Conservation (phyloP, 23 tunicate species). For the Ciona savignyi region DNA sequence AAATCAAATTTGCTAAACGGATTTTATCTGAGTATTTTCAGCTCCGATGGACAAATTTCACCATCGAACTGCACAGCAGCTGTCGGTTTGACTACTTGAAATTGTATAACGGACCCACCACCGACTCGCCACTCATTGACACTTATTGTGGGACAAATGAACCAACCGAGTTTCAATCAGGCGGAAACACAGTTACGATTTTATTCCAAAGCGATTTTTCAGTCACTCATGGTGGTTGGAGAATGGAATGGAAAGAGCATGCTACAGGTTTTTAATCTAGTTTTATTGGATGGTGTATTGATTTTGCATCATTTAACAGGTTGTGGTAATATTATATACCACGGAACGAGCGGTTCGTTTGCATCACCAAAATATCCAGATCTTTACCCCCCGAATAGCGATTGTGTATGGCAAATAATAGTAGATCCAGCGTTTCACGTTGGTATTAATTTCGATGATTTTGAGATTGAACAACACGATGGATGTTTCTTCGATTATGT, state of each 20-base stretch:
- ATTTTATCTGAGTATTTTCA: too few species aligned
- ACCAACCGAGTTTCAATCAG: conserved; percentile 74
- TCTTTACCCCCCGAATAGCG: conserved; percentile 1
- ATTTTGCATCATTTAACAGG: conserved; percentile 3
- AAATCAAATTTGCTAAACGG: too few species aligned
- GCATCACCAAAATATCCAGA: conserved; percentile 12
- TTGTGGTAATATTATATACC: conserved; percentile 14
- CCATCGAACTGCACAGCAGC: conserved; percentile 59
- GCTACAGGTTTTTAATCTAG: conserved; percentile 39
- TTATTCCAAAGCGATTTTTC: conserved; percentile 67
- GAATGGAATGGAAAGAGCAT: conserved; percentile 68
- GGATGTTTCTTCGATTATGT: too few species aligned
- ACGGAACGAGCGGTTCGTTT: neutral
- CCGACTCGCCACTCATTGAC: conserved; percentile 68
- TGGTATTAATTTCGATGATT: conserved; percentile 61
- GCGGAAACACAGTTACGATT: conserved; percentile 60
- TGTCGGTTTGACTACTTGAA: conserved; percentile 84
- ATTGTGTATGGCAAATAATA: conserved; percentile 13
- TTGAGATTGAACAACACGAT: too few species aligned
- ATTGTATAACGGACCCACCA: conserved; percentile 87
- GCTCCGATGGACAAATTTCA: conserved; percentile 61
- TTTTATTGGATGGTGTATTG: neutral
- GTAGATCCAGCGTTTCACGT: conserved; percentile 72
- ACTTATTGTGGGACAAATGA: conserved; percentile 68
- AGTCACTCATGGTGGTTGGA: conserved; percentile 57